phyloP scores from a whole-genome alignment of 2,888 invertebrate genomes.

The Colletes collaris region DNA sequence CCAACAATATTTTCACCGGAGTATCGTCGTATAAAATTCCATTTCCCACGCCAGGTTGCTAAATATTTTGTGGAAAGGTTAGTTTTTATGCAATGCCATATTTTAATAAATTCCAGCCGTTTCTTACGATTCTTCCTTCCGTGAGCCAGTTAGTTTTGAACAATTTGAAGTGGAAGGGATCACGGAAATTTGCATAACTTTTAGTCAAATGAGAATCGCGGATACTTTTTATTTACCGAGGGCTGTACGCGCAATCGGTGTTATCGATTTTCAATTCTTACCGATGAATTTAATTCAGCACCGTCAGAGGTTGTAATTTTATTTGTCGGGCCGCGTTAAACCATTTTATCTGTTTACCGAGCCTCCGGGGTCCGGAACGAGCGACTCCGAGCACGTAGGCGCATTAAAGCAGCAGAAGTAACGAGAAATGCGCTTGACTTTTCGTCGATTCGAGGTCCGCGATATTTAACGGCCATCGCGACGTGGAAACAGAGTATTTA shows the following conservation, averaged over 20 bases:
- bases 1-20: too few relatives aligned
- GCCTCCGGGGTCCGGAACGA: not conserved
- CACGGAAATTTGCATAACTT: too few relatives aligned
- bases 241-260: not conserved
- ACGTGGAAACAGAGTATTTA: not conserved
- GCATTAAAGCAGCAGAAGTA: constrained; percentile 27
- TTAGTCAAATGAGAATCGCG: too few relatives aligned
- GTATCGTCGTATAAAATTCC: too few relatives aligned
- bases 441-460: constrained; percentile 5
- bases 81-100: too few relatives aligned
- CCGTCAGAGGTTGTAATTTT: constrained; percentile 22
- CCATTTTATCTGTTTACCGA: constrained; percentile 31
- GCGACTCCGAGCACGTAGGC: constrained; percentile 25
- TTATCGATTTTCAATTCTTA: constrained; percentile 18
- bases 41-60: too few relatives aligned
- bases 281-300: constrained; percentile 13
- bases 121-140: too few relatives aligned
- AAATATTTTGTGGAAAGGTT: too few relatives aligned
- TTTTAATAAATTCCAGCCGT: too few relatives aligned
- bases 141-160: too few relatives aligned
- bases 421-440: not conserved
- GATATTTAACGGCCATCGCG: not conserved
- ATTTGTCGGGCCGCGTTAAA: constrained; percentile 36
- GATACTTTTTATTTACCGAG: not conserved
- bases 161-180: too few relatives aligned